Percentiles rank a stretch among this genome's conserved stretches.
Evolutionary conservation across 2,113 vertebrate genomes (phyloP).

Genomic region (Periophthalmodon schlosseri): DNA sequence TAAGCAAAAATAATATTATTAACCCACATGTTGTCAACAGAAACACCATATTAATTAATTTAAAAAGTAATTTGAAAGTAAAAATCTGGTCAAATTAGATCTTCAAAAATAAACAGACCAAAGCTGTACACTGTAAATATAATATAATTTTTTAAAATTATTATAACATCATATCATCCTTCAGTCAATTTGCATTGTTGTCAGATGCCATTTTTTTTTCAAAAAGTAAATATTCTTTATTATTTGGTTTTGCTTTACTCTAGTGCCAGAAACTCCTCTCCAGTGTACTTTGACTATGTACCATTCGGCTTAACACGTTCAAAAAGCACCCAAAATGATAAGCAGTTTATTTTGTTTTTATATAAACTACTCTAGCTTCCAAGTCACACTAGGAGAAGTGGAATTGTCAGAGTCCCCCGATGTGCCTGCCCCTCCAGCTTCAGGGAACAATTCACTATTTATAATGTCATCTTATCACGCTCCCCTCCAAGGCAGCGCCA

Average conservation of each 20-base stretch:
- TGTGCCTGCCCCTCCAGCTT: constrained; percentile 74
- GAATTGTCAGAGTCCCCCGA: constrained; percentile 66
- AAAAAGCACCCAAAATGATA: constrained; percentile 10
- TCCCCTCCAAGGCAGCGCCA: constrained; percentile 87
- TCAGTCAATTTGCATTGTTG: neutral
- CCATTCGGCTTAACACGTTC: constrained; percentile 21
- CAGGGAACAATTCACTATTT: constrained; percentile 81
- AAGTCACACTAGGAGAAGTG: constrained; percentile 45
- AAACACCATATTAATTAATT: neutral
- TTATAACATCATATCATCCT: neutral
- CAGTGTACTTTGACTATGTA: constrained; percentile 5
- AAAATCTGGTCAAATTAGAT: neutral
- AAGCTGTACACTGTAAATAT: too few relatives aligned
- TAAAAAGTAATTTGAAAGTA: neutral
- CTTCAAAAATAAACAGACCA: neutral
- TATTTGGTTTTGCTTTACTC: neutral
- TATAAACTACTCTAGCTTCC: constrained; percentile 36
- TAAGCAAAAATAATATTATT: neutral
- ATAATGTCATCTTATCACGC: constrained; percentile 94
- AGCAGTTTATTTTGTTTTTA: constrained; percentile 42
- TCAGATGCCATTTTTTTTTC: neutral
- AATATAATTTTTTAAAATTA: too few relatives aligned
- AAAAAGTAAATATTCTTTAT: neutral
- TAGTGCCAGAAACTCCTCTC: neutral
- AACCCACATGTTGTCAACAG: neutral